Percentiles rank a stretch among this genome's conserved stretches.
These are phyloP conservation scores for Casuarius casuarius DNA, from an alignment of 2,113 vertebrate genomes.

Conservation along the genomic window DNA sequence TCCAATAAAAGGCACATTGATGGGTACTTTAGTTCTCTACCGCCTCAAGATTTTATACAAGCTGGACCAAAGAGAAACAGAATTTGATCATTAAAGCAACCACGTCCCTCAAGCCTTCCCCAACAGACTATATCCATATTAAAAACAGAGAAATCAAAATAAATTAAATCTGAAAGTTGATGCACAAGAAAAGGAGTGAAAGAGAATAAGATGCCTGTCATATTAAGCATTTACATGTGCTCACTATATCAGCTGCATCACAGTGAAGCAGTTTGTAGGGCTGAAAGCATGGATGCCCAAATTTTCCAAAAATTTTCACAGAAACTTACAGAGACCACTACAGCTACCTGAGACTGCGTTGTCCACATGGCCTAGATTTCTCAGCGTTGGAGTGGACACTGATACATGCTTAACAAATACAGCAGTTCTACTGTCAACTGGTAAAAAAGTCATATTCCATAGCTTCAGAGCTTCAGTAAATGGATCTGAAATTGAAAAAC, in stretches of 20 bases:
- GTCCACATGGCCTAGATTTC: background rate
- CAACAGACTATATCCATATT: background rate
- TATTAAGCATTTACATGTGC: background rate
- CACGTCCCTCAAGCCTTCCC: slow-evolving; percentile 27
- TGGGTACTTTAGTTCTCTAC: slow-evolving; percentile 72
- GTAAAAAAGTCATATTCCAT: background rate
- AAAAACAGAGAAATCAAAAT: slow-evolving; percentile 47
- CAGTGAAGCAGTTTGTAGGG: background rate
- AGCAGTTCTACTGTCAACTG: background rate
- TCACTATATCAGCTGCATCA: background rate
- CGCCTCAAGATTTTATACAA: slow-evolving; percentile 70
- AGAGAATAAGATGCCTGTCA: background rate
- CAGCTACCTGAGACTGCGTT: background rate
- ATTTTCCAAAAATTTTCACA: background rate
- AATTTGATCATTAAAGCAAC: slow-evolving; percentile 64
- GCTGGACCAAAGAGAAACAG: slow-evolving; percentile 66
- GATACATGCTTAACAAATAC: background rate
- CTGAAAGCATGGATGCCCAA: background rate
- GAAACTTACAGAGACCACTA: background rate
- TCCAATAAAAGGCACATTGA: slow-evolving; percentile 77
- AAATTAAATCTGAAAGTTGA: slow-evolving; percentile 11
- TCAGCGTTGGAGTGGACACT: background rate
- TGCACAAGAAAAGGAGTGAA: background rate
- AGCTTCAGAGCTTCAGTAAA: background rate
- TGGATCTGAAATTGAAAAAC: background rate